Base-by-base conservation (phyloP, 2,797 vertebrate genomes). In the Spea hammondii region DNA sequence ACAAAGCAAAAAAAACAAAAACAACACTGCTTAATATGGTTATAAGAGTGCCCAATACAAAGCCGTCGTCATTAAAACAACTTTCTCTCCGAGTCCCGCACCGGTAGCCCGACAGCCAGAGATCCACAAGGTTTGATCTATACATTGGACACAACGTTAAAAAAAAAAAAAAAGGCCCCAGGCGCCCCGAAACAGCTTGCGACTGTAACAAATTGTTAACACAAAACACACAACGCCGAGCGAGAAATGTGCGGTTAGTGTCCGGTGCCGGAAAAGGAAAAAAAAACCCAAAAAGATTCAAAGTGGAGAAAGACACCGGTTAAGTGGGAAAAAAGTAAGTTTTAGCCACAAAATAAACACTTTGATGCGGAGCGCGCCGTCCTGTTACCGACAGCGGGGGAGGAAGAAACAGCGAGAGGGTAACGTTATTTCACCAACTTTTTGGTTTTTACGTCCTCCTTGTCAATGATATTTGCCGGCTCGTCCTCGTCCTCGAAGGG, bases 401-500 rank as follows among this genome's bases (percentile, higher is more conserved):
- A 46, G 55, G 14, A 50, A 8, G 49, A 8, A 84, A 87, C 85
- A 83, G 12, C 17, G 17, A 51, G 82, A 85, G 5, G 12, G 59
- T 57, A 88, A 82, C 65, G 79, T 85, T 86, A 86, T 88, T 95
- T 97, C 96, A 99, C 97, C 95, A 96, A 99, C 97, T 90, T 99
- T 97, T 99, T 96, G 88, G 88, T 86, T 90, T 92, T 91, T 91
- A 91, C 92, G 92, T 96, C 95, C 87, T 97, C 94, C 94, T 95
- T 97, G 85, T 94, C 94, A 94, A 92, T 88, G 88, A 93, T 93
- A 88, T 91, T 94, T 88, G 90, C 93, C 85, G 94, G 91, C 91
- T 94, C 91, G 5, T 94, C 94, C 74, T 95, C 96, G 0, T 99
- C 96, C 81, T 98, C 97, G 85, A 99, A 99, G 51, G 97, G 97